Conservation (phyloP, 2,797 vertebrate species). For the Poecilia picta region DNA sequence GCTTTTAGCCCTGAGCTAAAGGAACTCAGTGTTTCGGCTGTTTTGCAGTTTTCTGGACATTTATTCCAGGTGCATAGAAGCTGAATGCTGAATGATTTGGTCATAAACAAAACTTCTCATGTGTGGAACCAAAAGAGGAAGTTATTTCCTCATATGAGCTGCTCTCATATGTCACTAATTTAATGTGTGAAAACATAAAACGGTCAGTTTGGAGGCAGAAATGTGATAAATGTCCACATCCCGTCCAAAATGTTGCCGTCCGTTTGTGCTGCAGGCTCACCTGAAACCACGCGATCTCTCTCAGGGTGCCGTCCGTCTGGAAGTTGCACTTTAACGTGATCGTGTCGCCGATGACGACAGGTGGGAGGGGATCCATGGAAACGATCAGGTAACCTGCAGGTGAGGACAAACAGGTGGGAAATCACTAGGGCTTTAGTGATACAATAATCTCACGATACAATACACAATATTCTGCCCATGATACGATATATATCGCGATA, state of each 20-base stretch:
- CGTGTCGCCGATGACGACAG: slow-evolving; percentile 91
- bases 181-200: not conserved
- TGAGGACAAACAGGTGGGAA: not conserved
- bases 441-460: too few relatives aligned
- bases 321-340: slow-evolving; percentile 95
- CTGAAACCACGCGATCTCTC: slow-evolving; percentile 95
- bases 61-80: too few relatives aligned
- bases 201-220: not conserved
- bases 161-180: not conserved
- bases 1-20: too few relatives aligned
- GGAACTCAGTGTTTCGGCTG: too few relatives aligned
- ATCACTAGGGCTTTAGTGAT: too few relatives aligned
- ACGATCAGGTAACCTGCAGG: slow-evolving; percentile 88
- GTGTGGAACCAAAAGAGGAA: not conserved
- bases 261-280: slow-evolving; percentile 76
- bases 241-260: not conserved
- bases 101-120: too few relatives aligned
- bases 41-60: too few relatives aligned
- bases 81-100: not conserved
- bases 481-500: too few relatives aligned
- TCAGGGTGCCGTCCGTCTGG: slow-evolving; percentile 90
- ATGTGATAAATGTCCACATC: not conserved
- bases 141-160: not conserved
- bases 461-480: too few relatives aligned
- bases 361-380: slow-evolving; percentile 89